These are phyloP conservation scores for Steatocranus sp. DNA, from an alignment of 2,797 vertebrate species.

Conservation along the genomic window DNA sequence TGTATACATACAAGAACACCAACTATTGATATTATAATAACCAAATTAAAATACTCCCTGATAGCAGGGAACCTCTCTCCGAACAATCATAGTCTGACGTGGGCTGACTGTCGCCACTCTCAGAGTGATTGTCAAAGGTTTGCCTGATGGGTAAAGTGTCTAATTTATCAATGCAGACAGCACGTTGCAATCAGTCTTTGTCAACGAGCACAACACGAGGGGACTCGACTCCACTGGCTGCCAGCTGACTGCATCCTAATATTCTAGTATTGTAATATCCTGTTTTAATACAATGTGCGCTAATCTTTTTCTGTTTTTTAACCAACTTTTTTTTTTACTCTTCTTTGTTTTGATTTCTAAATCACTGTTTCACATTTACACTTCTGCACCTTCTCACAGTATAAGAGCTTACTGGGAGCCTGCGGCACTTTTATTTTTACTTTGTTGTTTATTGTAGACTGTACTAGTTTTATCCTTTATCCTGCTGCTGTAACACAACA, in stretches of 20 bases:
- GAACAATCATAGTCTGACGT: too few species aligned
- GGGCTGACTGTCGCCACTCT: too few species aligned
- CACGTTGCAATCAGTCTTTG: background rate
- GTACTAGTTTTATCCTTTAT: background rate
- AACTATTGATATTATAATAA: too few species aligned
- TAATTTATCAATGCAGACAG: background rate
- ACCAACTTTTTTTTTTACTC: rapidly evolving
- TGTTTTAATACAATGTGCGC: background rate
- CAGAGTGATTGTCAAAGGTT: background rate
- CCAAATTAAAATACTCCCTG: too few species aligned
- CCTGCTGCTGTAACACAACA: background rate
- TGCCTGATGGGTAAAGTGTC: background rate
- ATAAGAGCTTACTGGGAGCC: background rate
- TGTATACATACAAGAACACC: too few species aligned
- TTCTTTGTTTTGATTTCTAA: background rate
- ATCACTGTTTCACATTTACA: background rate
- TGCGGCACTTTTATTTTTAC: background rate
- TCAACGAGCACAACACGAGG: background rate
- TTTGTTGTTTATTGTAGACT: background rate
- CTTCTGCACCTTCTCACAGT: background rate
- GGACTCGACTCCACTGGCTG: background rate
- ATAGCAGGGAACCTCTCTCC: too few species aligned
- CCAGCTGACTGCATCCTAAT: background rate
- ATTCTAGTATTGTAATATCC: background rate
- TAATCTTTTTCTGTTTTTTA: background rate